phyloP scores from a whole-genome alignment of 2,888 invertebrate species.

The Metallyticus violacea region DNA sequence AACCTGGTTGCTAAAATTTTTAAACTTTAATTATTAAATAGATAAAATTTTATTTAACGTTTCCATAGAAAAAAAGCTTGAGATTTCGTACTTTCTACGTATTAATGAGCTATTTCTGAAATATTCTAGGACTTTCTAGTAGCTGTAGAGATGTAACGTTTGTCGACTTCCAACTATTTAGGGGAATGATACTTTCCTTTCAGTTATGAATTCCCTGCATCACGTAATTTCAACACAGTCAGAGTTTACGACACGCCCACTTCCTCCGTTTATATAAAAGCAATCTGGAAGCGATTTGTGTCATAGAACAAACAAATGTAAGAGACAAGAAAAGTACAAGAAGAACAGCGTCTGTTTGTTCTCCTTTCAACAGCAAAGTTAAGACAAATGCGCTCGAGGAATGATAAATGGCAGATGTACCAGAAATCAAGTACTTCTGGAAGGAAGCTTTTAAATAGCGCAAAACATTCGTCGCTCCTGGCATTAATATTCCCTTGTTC shows the following conservation, averaged over 20 bases:
- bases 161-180: not conserved
- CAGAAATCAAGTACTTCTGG: not conserved
- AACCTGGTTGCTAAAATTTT: too few species aligned
- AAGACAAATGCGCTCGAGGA: constrained; percentile 20
- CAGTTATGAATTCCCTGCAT: not conserved
- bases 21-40: too few species aligned
- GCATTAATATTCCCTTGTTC: too few species aligned
- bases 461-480: not conserved
- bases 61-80: too few species aligned
- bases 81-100: too few species aligned
- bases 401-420: constrained; percentile 23
- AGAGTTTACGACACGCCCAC: not conserved
- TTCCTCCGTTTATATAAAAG: constrained; percentile 26
- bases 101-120: too few species aligned
- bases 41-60: too few species aligned
- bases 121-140: too few species aligned
- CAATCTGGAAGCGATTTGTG: constrained; percentile 27
- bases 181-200: not conserved
- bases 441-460: not conserved
- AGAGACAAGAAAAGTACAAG: not conserved
- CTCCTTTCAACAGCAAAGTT: constrained; percentile 18
- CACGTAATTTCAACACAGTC: not conserved
- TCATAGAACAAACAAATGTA: constrained; percentile 29
- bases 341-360: constrained; percentile 15
- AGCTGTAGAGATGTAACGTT: too few species aligned